Evolutionary conservation across 2,797 vertebrate species (phyloP).

Genomic region (Delichon dasypus): DNA sequence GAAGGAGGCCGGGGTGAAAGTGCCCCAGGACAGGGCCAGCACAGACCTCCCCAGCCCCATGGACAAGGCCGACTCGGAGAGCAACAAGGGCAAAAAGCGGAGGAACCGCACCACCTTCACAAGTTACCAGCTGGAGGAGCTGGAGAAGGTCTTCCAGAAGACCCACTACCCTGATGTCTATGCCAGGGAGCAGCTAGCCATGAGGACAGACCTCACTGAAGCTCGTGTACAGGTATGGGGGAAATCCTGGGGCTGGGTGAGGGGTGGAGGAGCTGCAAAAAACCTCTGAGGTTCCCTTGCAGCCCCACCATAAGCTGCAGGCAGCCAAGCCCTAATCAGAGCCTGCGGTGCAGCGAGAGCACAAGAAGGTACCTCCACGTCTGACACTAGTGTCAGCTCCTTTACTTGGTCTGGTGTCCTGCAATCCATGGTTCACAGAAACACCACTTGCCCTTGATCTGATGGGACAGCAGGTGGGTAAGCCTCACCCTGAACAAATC

Average conservation of each 20-base stretch:
- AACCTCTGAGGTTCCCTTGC: background rate
- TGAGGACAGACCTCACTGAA: conserved; percentile 97
- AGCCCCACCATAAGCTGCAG: background rate
- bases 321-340: background rate
- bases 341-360: background rate
- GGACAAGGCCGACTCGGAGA: conserved; percentile 92
- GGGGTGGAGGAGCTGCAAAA: background rate
- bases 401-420: background rate
- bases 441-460: background rate
- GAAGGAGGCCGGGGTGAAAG: conserved; percentile 89
- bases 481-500: background rate
- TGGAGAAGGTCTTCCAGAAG: conserved; percentile 99
- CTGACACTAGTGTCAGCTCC: background rate
- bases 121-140: conserved; percentile 96
- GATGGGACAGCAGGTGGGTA: background rate
- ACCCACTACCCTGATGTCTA: conserved; percentile 98
- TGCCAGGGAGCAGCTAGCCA: conserved; percentile 95
- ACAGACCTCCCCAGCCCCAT: conserved; percentile 84
- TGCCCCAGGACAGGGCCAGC: conserved; percentile 83
- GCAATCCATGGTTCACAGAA: background rate
- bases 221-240: conserved; percentile 91
- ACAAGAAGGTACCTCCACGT: rapidly evolving
- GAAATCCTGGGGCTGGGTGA: background rate
- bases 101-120: conserved; percentile 98
- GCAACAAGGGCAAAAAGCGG: conserved; percentile 98